Base-by-base conservation (phyloP, 2,888 invertebrate genomes). In the Cetonia aurata region DNA sequence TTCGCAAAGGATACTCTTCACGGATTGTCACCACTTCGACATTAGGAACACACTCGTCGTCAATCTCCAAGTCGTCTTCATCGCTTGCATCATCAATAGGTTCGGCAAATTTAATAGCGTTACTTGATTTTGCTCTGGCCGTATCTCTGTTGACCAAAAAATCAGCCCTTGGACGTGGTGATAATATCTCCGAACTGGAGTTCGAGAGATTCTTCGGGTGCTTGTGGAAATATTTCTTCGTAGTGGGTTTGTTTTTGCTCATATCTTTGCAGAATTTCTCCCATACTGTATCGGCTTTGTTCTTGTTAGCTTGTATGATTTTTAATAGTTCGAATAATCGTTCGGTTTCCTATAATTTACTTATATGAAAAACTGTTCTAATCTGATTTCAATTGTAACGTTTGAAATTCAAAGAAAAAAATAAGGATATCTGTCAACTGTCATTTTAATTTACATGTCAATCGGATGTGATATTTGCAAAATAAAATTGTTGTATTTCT, bases 211-310 rank as follows among this genome's bases (percentile, higher is more conserved):
- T 67, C 10, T 71, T 55, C 3, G 74, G 71, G 68, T 76, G 72
- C 42, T 59, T 41, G 17, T 62, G 55, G 55, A 75, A 71, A 13
- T 56, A 70, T 15, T 44, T 70, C 19, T 46, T 65, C 15, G 15
- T 12, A 12, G 62, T 46, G n/a, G 37, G 13, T 52, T 60, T 42
- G 13, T 19, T 50, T 37, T 42, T 71, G 17, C 52, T 52, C 42
- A 62, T 55, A 6, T 68, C 67, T n/a, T 60, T 55, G 12, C 70
- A 66, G 37, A 73, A 74, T 8, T 69, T 67, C 13, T 72, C 62
- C 74, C 74, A 74, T 41, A 73, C 72, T 57, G 59, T 69, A 15
- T 72, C 69, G 19, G 71, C 71, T 44, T 70, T 56, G 6, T 59
- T 53, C 25, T 71, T 71, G 37, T 72, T 74, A 3, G 66, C 15